A percentile compares a stretch with the other conserved stretches of the same genome.
These are phyloP conservation scores for Fukomys damarensis DNA, from an alignment of 2,113 vertebrate species.

Conservation along the genomic window DNA sequence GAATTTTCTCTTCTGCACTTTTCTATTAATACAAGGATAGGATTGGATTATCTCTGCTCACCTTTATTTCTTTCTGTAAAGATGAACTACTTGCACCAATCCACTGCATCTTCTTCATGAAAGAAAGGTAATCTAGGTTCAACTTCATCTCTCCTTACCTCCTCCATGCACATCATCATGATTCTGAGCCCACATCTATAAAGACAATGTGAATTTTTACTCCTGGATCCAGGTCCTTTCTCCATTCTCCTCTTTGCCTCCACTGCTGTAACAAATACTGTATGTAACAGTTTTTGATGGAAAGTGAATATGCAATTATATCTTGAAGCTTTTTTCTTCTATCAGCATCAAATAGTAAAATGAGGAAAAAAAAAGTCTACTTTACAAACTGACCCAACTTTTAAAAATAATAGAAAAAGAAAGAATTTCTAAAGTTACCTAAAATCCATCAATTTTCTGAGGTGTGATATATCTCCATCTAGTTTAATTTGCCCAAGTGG, in stretches of 20 bases:
- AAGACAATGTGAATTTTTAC: constrained; percentile 14
- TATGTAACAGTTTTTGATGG: background rate
- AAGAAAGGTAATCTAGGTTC: background rate
- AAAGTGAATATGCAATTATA: constrained; percentile 3
- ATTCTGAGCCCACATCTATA: background rate
- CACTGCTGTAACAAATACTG: constrained; percentile 9
- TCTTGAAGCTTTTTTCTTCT: background rate
- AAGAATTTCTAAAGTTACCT: constrained; percentile 42
- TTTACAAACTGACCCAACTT: constrained; percentile 23
- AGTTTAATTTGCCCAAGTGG: constrained; percentile 61
- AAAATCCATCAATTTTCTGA: background rate
- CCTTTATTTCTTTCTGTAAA: background rate
- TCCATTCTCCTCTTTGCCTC: background rate
- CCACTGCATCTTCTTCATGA: background rate
- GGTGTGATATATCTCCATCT: background rate
- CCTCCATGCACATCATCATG: background rate
- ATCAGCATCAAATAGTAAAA: background rate
- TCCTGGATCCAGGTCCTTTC: constrained; percentile 1
- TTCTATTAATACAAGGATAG: background rate
- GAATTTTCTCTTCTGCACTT: background rate
- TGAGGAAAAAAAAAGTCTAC: constrained; percentile 17
- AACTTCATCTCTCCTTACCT: constrained; percentile 1
- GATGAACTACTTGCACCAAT: background rate
- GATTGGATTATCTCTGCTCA: background rate
- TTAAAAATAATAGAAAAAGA: background rate